Conservation (phyloP, 2,113 vertebrate species). For the Epinephelus moara region DNA sequence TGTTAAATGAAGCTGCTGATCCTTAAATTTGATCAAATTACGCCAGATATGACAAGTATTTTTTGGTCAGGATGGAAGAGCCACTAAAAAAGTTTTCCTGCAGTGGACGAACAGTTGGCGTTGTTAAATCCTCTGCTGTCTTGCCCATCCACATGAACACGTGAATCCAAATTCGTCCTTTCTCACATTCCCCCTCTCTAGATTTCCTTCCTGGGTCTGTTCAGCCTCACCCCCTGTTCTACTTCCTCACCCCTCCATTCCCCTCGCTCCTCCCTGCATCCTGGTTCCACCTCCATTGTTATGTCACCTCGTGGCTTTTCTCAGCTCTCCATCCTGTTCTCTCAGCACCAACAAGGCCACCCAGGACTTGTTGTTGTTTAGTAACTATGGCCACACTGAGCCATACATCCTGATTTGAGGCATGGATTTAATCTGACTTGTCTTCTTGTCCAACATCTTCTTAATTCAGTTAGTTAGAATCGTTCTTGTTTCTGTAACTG, state of each 20-base stretch:
- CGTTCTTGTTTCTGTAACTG: neutral
- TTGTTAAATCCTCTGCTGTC: no score
- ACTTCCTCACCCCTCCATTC: slow-evolving; percentile 18
- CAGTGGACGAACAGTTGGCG: no score
- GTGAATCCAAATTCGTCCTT: slow-evolving; percentile 39
- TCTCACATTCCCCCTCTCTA: slow-evolving; percentile 49
- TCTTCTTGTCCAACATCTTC: neutral
- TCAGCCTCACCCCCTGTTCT: slow-evolving; percentile 5
- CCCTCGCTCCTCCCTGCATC: neutral
- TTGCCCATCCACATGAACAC: slow-evolving; percentile 24
- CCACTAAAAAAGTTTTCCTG: no score
- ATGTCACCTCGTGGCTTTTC: slow-evolving; percentile 67
- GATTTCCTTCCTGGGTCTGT: slow-evolving; percentile 66
- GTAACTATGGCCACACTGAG: neutral
- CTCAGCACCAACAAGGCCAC: slow-evolving; percentile 13
- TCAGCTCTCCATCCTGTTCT: slow-evolving; percentile 62
- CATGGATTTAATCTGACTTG: neutral
- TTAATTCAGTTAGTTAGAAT: no score
- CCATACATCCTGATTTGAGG: neutral
- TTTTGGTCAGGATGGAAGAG: no score
- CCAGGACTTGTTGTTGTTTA: neutral
- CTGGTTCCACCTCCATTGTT: slow-evolving; percentile 64
- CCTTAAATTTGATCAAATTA: no score
- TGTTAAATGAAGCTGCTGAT: no score
- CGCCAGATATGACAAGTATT: no score